These are phyloP conservation scores for Drosophila eohydei DNA, from an alignment of 2,888 invertebrate species.

Conservation along the genomic window DNA sequence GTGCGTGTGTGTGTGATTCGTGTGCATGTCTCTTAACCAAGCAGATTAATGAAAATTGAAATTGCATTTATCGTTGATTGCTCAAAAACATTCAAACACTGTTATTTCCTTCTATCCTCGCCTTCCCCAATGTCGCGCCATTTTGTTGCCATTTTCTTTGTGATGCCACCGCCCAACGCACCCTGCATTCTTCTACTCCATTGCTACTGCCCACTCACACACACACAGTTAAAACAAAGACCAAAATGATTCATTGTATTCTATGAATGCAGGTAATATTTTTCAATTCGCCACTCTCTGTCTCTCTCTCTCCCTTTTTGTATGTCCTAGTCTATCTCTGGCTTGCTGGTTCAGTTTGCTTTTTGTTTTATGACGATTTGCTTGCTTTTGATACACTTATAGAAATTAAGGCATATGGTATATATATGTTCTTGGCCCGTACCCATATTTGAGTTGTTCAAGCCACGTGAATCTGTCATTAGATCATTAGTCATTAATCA, in stretches of 20 bases:
- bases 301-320: not conserved
- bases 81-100: constrained; percentile 26
- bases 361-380: constrained; percentile 33
- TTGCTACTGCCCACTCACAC: constrained; percentile 11
- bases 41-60: constrained; percentile 60
- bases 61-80: constrained; percentile 49
- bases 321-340: not conserved
- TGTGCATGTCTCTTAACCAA: constrained; percentile 33
- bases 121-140: constrained; percentile 25
- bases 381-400: constrained; percentile 10
- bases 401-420: constrained; percentile 1
- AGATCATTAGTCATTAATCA: not conserved
- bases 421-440: not conserved
- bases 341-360: constrained; percentile 3
- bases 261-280: constrained; percentile 65
- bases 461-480: not conserved
- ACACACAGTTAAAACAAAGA: constrained; percentile 36
- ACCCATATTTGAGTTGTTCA: not conserved
- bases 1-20: constrained; percentile 15
- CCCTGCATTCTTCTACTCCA: not conserved
- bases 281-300: constrained; percentile 8
- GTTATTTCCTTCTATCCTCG: not conserved
- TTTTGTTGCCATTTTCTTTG: constrained; percentile 33
- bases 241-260: constrained; percentile 63
- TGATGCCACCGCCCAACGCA: not conserved